phyloP scores from a whole-genome alignment of 2,797 vertebrate genomes.

The Hozukius guyotensis region DNA sequence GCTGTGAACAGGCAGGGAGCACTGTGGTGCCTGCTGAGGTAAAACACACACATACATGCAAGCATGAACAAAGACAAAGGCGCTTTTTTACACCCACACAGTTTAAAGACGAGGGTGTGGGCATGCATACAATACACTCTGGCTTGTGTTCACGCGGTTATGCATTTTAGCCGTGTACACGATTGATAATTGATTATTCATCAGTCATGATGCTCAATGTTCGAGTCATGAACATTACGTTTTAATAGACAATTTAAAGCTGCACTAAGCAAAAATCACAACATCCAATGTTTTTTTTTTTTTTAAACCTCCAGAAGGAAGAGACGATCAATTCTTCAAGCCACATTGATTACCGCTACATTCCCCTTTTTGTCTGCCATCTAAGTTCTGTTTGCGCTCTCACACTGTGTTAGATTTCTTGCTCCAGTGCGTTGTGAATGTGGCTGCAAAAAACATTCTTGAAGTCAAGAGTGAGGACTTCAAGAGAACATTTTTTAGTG shows the following conservation, averaged over 20 bases:
- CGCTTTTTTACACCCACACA: not conserved
- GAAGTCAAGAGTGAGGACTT: not conserved
- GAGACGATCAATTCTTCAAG: not conserved
- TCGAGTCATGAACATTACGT: not conserved
- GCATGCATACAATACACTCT: not conserved
- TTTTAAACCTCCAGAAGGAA: not conserved
- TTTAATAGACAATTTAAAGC: conserved; percentile 12
- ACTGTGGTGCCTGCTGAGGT: conserved; percentile 39
- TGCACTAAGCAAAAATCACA: not conserved
- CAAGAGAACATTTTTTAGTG: not conserved
- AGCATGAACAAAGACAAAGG: conserved; percentile 5
- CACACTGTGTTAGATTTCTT: not conserved
- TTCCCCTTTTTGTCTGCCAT: not conserved
- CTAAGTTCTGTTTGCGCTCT: not conserved
- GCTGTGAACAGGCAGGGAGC: conserved; percentile 60
- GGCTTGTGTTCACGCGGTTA: not conserved
- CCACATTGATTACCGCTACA: not conserved
- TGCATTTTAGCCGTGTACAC: not conserved
- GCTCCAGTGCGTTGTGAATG: not conserved
- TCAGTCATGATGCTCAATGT: conserved; percentile 10
- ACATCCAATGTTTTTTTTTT: not conserved
- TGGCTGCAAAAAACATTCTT: not conserved
- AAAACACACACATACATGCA: conserved; percentile 24
- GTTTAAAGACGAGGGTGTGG: conserved; percentile 30
- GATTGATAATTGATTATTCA: conserved; percentile 40